phyloP scores from a whole-genome alignment of 92 coral and sea anemone species.

The Micromussa lordhowensis region DNA sequence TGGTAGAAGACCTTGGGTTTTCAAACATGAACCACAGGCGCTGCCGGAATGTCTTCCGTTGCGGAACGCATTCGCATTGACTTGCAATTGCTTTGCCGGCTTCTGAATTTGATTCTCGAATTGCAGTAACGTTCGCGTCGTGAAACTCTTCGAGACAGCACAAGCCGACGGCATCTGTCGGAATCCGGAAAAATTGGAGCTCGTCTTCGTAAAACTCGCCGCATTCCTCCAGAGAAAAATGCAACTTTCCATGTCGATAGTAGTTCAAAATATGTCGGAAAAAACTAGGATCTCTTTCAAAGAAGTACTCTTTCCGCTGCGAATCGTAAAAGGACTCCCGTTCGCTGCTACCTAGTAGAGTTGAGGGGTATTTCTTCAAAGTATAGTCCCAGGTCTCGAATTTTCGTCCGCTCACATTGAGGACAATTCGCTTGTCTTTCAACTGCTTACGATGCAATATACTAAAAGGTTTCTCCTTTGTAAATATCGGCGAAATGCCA shows the following conservation, averaged over 20 bases:
- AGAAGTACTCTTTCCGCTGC: conserved; percentile 77
- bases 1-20: conserved; percentile 71
- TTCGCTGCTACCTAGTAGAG: conserved; percentile 81
- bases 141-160: conserved; percentile 91
- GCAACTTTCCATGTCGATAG: conserved; percentile 90
- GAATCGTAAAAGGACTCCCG: conserved; percentile 74
- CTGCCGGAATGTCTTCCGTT: conserved; percentile 62
- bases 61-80: conserved; percentile 60
- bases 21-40: conserved; percentile 83
- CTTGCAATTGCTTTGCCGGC: conserved; percentile 11
- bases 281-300: conserved; percentile 89
- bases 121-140: conserved; percentile 49
- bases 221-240: conserved; percentile 90
- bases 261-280: conserved; percentile 92
- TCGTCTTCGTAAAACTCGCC: conserved; percentile 86
- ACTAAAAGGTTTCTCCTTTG: conserved; percentile 47
- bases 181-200: conserved; percentile 81
- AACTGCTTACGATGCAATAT: conserved; percentile 63
- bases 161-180: conserved; percentile 77
- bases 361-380: conserved; percentile 83
- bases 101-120: conserved; percentile 18
- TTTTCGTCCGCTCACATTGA: conserved; percentile 91
- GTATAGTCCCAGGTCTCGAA: conserved; percentile 96
- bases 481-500: conserved; percentile 85
- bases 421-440: conserved; percentile 80